Evolutionary conservation across 2,113 vertebrate genomes (phyloP).

Genomic region (Rhinopomastus cyanomelas): DNA sequence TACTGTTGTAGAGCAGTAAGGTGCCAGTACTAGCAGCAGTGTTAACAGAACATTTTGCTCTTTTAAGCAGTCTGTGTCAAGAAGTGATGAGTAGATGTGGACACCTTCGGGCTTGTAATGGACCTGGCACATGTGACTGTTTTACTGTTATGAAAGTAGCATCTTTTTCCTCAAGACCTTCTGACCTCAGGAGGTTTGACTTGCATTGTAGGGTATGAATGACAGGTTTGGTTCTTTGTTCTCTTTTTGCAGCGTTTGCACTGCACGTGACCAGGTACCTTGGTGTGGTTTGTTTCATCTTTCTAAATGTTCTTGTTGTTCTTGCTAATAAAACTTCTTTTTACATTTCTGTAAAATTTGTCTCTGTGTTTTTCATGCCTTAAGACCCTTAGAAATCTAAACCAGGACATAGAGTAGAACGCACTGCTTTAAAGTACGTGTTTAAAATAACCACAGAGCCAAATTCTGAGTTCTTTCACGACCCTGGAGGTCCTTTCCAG

Average conservation of each 20-base stretch:
- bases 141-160: not conserved
- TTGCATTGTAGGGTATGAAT: not conserved
- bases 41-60: not conserved
- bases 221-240: not conserved
- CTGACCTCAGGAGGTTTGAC: not conserved
- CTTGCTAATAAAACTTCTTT: no score
- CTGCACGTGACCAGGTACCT: no score
- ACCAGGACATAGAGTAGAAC: not conserved
- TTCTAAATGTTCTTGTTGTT: no score
- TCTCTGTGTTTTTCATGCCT: no score
- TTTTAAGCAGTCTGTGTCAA: not conserved
- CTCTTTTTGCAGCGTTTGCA: not conserved
- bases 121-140: not conserved
- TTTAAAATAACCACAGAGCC: not conserved
- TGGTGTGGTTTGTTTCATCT: no score
- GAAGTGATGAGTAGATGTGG: not conserved
- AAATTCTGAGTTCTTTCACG: not conserved
- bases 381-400: not conserved
- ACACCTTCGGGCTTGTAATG: not conserved
- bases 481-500: no score
- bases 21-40: not conserved
- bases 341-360: no score
- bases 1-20: not conserved
- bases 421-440: not conserved
- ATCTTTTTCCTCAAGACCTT: not conserved